Conservation (phyloP, 2,888 invertebrate species). For the Prosapia bicincta region DNA sequence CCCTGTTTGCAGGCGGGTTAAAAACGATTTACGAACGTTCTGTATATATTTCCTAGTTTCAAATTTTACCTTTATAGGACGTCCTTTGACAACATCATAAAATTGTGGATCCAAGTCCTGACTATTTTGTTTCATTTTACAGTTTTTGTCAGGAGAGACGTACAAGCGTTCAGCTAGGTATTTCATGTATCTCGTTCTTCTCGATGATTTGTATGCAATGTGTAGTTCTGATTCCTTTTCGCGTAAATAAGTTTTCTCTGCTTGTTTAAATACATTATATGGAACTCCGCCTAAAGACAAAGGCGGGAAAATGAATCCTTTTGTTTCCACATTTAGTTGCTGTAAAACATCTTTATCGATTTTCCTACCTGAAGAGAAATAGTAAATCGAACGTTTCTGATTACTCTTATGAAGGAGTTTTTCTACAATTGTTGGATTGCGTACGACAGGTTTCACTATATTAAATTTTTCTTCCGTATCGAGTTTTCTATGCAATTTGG, state of each 20-base stretch:
- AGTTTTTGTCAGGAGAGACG: conserved; percentile 11
- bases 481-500: neutral
- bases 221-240: conserved; percentile 5
- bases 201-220: conserved; percentile 3
- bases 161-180: conserved; percentile 15
- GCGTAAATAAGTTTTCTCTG: neutral
- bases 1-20: conserved; percentile 21
- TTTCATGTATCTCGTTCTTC: conserved; percentile 4
- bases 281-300: conserved; percentile 13
- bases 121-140: neutral
- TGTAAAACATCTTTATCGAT: neutral
- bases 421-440: conserved; percentile 4
- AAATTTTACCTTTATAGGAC: conserved; percentile 22
- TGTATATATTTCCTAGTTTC: conserved; percentile 19
- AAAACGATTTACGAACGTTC: conserved; percentile 12
- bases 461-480: conserved; percentile 11
- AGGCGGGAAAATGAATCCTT: neutral
- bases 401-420: conserved; percentile 20
- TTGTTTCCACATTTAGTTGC: neutral
- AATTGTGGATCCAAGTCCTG: conserved; percentile 18
- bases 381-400: conserved; percentile 20
- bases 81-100: conserved; percentile 19
- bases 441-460: conserved; percentile 7
- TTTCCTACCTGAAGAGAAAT: conserved; percentile 28
- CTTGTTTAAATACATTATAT: neutral